Evolutionary conservation across 37 sponge, comb jelly and placozoan species (phyloP).

Genomic region (Crambe crambe): DNA sequence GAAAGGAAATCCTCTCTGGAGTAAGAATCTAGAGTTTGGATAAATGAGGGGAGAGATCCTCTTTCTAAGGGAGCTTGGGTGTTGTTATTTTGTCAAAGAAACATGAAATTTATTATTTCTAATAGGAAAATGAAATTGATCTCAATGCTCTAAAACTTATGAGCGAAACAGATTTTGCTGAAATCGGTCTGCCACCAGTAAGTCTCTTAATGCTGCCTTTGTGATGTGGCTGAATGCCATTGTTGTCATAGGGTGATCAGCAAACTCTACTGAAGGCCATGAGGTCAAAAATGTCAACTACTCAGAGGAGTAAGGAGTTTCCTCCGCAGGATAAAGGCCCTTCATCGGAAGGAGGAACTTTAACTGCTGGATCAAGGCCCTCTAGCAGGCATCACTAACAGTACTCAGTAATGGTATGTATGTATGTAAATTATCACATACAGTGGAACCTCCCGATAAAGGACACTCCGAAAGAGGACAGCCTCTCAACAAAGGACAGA

Average conservation of each 20-base stretch:
- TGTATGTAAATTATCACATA: too few relatives aligned
- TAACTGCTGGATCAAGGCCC: neutral
- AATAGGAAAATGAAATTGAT: constrained; percentile 89
- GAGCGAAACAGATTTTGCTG: constrained; percentile 85
- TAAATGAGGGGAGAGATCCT: neutral
- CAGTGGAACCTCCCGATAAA: too few relatives aligned
- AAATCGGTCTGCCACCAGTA: constrained; percentile 82
- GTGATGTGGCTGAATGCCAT: neutral
- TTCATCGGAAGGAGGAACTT: neutral
- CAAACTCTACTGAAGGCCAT: neutral
- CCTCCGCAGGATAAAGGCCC: neutral
- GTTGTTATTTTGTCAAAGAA: neutral
- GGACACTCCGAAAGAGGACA: too few relatives aligned
- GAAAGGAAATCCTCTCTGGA: too few relatives aligned
- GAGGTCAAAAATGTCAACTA: neutral
- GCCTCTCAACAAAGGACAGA: too few relatives aligned
- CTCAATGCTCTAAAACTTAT: constrained; percentile 80
- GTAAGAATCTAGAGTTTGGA: neutral
- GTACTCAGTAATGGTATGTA: too few relatives aligned
- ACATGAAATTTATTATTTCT: constrained; percentile 14
- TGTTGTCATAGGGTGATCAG: neutral
- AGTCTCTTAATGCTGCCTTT: neutral
- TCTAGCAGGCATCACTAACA: neutral
- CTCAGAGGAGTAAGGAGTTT: neutral
- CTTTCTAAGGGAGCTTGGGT: too few relatives aligned